A percentile compares a stretch with the other conserved stretches of the same genome.
phyloP scores from a whole-genome alignment of 2,888 invertebrate species.

The Graphium colonna region DNA sequence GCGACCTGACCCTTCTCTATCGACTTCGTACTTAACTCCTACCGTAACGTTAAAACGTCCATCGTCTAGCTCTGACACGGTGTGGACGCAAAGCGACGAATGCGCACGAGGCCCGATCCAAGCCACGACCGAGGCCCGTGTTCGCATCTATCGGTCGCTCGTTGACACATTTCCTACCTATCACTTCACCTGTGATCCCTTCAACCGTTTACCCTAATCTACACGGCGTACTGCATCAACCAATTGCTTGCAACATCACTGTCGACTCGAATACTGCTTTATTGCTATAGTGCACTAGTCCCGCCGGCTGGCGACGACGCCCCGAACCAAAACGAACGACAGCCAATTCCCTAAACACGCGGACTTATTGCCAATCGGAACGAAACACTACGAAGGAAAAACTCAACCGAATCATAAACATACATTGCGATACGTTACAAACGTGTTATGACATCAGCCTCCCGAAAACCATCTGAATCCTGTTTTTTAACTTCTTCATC shows the following conservation, averaged over 20 bases:
- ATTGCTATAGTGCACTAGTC: neutral
- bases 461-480: conserved; percentile 24
- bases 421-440: neutral
- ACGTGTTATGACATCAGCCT: neutral
- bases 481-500: conserved; percentile 34
- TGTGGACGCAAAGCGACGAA: neutral
- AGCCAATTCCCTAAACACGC: neutral
- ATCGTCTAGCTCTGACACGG: neutral
- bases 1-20: conserved; percentile 21
- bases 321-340: neutral
- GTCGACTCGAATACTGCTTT: neutral
- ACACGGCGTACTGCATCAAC: conserved; percentile 28
- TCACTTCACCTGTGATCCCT: conserved; percentile 66
- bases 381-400: neutral
- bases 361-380: neutral
- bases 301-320: neutral
- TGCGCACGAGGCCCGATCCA: neutral
- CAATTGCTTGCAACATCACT: conserved; percentile 11
- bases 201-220: conserved; percentile 67
- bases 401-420: neutral
- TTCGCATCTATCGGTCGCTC: neutral
- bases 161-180: conserved; percentile 30
- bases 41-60: conserved; percentile 15
- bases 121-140: neutral
- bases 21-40: conserved; percentile 23